Conservation (phyloP, 1,140 invertebrate genomes). For the Macrotrachela quadricornifera region DNA sequence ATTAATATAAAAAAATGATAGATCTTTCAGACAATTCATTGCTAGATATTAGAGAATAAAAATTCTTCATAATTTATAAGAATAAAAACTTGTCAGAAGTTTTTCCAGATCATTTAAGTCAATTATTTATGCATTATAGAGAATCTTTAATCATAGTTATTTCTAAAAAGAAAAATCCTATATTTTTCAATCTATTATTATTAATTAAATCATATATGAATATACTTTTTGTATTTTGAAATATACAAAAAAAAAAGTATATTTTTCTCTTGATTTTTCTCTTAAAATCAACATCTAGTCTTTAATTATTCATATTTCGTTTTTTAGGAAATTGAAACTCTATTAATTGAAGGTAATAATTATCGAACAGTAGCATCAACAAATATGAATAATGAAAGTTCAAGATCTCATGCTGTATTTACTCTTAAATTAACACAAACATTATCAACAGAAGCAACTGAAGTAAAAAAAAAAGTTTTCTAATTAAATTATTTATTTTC, state of each 20-base stretch:
- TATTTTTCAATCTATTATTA: no score
- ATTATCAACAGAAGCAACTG: conserved; percentile 54
- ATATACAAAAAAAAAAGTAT: background rate
- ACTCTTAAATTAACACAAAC: conserved; percentile 83
- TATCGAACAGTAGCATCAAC: conserved; percentile 89
- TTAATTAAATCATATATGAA: background rate
- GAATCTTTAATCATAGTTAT: no score
- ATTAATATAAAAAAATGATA: no score
- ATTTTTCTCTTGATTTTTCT: background rate
- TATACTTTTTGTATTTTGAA: background rate
- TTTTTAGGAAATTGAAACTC: conserved; percentile 64
- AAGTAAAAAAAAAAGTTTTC: conserved; percentile 25
- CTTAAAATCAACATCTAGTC: background rate
- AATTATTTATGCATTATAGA: no score
- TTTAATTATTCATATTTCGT: conserved; percentile 8
- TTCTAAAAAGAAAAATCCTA: no score
- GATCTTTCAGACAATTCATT: no score
- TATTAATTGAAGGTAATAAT: conserved; percentile 96
- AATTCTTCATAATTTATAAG: no score
- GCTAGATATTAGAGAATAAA: no score
- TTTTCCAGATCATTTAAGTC: no score
- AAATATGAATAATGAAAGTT: conserved; percentile 96
- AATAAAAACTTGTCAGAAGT: no score
- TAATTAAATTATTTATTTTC: background rate
- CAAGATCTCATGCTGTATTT: conserved; percentile 90